Conservation (phyloP, 2,797 vertebrate species). For the Hafferia zeledoni region DNA sequence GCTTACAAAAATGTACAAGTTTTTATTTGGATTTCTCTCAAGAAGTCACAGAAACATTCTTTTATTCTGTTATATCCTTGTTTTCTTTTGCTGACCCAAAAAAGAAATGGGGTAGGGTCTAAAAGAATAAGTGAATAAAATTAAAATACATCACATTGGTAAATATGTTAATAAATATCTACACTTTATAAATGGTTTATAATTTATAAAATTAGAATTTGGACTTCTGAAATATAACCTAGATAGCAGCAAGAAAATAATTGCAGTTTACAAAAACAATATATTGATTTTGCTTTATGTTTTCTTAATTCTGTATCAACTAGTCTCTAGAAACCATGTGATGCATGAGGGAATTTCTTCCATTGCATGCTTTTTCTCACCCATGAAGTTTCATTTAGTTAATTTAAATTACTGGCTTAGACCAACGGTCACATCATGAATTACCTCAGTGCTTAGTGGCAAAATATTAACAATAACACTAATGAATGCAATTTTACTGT, state of each 20-base stretch:
- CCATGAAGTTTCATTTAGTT: not conserved
- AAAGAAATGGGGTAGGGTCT: not conserved
- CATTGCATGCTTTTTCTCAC: not conserved
- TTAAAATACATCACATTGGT: not conserved
- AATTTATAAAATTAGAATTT: not conserved
- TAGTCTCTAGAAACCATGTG: not conserved
- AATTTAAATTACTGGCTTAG: not conserved
- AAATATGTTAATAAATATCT: not conserved
- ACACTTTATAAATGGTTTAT: not conserved
- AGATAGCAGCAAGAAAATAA: not conserved
- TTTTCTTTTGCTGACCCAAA: not conserved
- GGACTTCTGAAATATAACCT: not conserved
- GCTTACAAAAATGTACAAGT: accelerated
- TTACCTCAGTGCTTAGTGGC: not conserved
- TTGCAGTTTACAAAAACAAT: not conserved
- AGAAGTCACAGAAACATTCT: not conserved
- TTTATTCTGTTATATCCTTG: not conserved
- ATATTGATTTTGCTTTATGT: not conserved
- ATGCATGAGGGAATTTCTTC: not conserved
- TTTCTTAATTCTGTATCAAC: not conserved
- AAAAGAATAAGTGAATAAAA: not conserved
- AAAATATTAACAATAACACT: not conserved
- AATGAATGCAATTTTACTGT: not conserved
- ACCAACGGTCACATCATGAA: not conserved
- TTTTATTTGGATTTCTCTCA: not conserved